Conservation (phyloP, 2,888 invertebrate genomes). For the Nudaria mundana region DNA sequence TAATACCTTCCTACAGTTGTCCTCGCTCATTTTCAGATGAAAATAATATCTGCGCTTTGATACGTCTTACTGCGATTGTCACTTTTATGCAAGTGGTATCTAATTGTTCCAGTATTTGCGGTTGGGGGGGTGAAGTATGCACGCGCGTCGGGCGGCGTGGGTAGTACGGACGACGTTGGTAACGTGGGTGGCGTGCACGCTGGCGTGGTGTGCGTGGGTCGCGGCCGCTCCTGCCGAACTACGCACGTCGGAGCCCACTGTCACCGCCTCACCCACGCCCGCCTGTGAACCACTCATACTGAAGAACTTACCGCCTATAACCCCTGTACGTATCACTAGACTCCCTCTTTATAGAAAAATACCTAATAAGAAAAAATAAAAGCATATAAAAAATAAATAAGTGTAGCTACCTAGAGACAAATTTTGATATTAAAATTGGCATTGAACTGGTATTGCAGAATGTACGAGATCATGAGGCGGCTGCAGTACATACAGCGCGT, state of each 20-base stretch:
- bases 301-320: conserved; percentile 55
- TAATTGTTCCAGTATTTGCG: conserved; percentile 28
- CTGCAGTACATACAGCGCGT: conserved; percentile 68
- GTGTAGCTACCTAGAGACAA: no score
- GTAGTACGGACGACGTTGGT: conserved; percentile 43
- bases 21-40: no score
- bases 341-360: not conserved
- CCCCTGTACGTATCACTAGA: conserved; percentile 40
- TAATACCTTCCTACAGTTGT: no score
- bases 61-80: no score
- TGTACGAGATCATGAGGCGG: conserved; percentile 66
- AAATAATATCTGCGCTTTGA: no score
- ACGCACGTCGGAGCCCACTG: conserved; percentile 41
- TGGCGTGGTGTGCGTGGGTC: conserved; percentile 71
- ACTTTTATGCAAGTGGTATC: no score
- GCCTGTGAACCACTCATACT: conserved; percentile 56
- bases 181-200: conserved; percentile 43
- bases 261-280: conserved; percentile 32
- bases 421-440: no score
- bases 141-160: conserved; percentile 53
- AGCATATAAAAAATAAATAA: no score
- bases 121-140: conserved; percentile 55
- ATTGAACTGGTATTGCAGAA: no score
- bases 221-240: conserved; percentile 59
- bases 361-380: no score